Evolutionary conservation across 2,888 invertebrate species (phyloP), one percentile per base, ranked within the genome.

Genomic region (Ophonus ardosiacus): DNA sequence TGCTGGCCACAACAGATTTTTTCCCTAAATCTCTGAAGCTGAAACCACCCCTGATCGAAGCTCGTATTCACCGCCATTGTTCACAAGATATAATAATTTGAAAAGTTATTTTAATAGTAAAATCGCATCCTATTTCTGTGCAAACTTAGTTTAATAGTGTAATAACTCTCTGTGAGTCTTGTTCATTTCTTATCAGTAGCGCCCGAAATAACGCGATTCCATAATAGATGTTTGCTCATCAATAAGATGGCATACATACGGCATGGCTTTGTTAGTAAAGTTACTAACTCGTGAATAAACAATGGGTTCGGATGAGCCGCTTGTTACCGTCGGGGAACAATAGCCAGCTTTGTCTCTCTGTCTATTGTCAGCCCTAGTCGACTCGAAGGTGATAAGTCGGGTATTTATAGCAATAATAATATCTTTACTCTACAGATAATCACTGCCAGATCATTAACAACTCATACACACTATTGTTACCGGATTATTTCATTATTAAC

Each of bases 381-480:
- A 13, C 71, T 68, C 68, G n/a, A 38, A 74, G 74, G 74, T 51
- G 74, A 74, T 74, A 74, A 74, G 71, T 71, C 71, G 17, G 15
- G 74, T 74, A 74, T 74, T 74, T 74, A 74, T 74, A 74, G 56
- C 74, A 74, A 74, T 74, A 74, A 74, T 74, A 74, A 74, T 74
- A 74, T 74, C 74, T 74, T 74, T 74, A 74, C 43, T 13, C 15
- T 13, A 21, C 74, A 74, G 74, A 74, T 74, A 74, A 74, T 51
- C 59, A 59, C 15, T 59, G 59, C 59, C 17, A 51, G 43, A 51
- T 51, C 43, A 51, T 51, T 51, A 51, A 51, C 43, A 51, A 51
- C 43, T 51, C 43, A 51, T 51, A 51, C 43, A 51, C 13, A 13
- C 43, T 13, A 51, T 51, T 51, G 43, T 51, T 13, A 51, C 10